Evolutionary conservation across 2,113 vertebrate species (phyloP).

Genomic region (Ibidorhyncha struthersii): DNA sequence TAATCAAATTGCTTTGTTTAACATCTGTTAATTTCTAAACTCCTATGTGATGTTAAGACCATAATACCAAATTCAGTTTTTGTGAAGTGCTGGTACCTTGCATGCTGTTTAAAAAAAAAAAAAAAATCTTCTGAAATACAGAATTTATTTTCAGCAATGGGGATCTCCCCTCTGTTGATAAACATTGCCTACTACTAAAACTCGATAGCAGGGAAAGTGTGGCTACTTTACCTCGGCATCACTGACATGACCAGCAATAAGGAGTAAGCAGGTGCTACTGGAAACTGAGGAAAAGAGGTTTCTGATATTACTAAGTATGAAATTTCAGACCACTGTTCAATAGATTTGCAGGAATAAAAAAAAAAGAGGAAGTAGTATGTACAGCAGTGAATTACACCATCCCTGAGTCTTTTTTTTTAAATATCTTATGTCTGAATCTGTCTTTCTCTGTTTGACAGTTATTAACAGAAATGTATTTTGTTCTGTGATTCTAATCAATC

Average conservation of each 20-base stretch:
- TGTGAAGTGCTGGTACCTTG: not conserved
- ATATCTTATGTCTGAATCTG: not conserved
- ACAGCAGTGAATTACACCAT: not conserved
- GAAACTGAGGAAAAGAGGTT: not conserved
- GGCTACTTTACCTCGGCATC: not conserved
- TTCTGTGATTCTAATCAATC: not conserved
- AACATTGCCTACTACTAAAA: not conserved
- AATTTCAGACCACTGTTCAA: not conserved
- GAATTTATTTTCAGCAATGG: not conserved
- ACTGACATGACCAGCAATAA: not conserved
- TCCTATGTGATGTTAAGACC: rapidly evolving
- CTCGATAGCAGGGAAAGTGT: not conserved
- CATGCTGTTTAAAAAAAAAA: not conserved
- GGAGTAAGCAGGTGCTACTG: not conserved
- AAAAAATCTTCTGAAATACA: not conserved
- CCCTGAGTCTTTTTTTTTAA: not conserved
- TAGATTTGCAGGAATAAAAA: not conserved
- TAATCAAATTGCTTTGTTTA: not conserved
- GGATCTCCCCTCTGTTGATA: not conserved
- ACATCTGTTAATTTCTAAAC: not conserved
- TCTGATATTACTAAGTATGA: not conserved
- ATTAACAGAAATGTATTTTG: not conserved
- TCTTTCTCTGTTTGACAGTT: not conserved
- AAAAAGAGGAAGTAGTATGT: not conserved
- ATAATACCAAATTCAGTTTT: not conserved